These are phyloP conservation scores for Cyclina sinensis DNA, from an alignment of 1,140 invertebrate genomes.

Conservation along the genomic window DNA sequence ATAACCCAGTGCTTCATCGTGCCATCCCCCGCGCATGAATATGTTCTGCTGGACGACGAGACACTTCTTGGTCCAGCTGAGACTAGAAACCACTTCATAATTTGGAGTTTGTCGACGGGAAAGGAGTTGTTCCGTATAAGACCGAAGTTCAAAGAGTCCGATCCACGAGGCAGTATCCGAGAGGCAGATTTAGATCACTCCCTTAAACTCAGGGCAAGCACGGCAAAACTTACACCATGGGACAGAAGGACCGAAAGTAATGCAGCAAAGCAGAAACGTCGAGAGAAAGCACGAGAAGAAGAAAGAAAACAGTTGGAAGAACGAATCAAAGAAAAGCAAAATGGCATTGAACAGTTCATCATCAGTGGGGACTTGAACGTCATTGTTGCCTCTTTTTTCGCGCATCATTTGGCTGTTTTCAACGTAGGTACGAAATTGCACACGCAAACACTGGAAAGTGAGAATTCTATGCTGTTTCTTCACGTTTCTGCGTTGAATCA, in stretches of 20 bases:
- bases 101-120: constrained; percentile 84
- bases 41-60: constrained; percentile 82
- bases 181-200: constrained; percentile 56
- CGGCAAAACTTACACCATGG: constrained; percentile 83
- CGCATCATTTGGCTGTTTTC: constrained; percentile 85
- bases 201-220: constrained; percentile 61
- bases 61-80: constrained; percentile 83
- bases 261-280: constrained; percentile 74
- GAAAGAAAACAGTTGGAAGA: constrained; percentile 79
- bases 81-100: constrained; percentile 83
- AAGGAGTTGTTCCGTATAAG: constrained; percentile 81
- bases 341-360: constrained; percentile 83
- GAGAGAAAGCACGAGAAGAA: constrained; percentile 77
- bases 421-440: constrained; percentile 79
- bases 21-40: constrained; percentile 84
- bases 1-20: constrained; percentile 82
- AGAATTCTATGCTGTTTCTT: constrained; percentile 83
- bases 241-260: constrained; percentile 80
- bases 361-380: constrained; percentile 82
- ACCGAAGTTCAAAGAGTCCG: constrained; percentile 79
- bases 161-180: constrained; percentile 60
- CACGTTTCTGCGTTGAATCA: constrained; percentile 82
- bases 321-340: constrained; percentile 82
- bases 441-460: constrained; percentile 81
- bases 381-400: constrained; percentile 85